Percentiles rank a stretch among this genome's conserved stretches.
phyloP scores from a whole-genome alignment of 2,797 vertebrate genomes.

The Notoglanidium macrostoma region DNA sequence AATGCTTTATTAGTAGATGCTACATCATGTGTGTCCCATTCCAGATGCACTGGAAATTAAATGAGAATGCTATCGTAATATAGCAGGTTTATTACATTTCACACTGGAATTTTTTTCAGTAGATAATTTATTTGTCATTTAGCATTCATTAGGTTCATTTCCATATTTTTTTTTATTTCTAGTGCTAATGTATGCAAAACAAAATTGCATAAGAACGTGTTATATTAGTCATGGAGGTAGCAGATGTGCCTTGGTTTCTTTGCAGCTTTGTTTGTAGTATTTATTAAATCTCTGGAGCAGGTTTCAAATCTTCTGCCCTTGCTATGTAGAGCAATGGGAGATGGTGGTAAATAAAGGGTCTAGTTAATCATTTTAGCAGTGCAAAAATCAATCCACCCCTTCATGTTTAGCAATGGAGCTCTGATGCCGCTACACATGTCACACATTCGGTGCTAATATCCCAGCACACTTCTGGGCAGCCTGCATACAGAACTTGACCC shows the following conservation, averaged over 20 bases:
- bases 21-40: slow-evolving; percentile 26
- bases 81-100: slow-evolving; percentile 27
- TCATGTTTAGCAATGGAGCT: slow-evolving; percentile 8
- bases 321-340: slow-evolving; percentile 61
- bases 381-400: slow-evolving; percentile 60
- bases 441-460: slow-evolving; percentile 46
- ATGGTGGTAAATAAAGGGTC: slow-evolving; percentile 62
- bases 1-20: slow-evolving; percentile 26
- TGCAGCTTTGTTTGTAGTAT: slow-evolving; percentile 31
- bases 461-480: slow-evolving; percentile 32
- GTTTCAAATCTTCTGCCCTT: slow-evolving; percentile 26
- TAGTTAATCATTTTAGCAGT: slow-evolving; percentile 42
- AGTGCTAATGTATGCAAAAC: not conserved
- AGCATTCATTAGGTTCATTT: slow-evolving; percentile 4
- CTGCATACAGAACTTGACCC: slow-evolving; percentile 18
- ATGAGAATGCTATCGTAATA: not conserved
- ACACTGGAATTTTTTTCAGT: not conserved
- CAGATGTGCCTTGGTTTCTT: slow-evolving; percentile 7
- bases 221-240: slow-evolving; percentile 8
- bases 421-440: not conserved
- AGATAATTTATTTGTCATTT: slow-evolving; percentile 10
- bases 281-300: slow-evolving; percentile 38
- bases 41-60: slow-evolving; percentile 7
- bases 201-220: not conserved
- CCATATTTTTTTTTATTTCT: slow-evolving; percentile 8